These are phyloP conservation scores for Agrotis puta DNA, from an alignment of 2,888 invertebrate genomes.

Conservation along the genomic window DNA sequence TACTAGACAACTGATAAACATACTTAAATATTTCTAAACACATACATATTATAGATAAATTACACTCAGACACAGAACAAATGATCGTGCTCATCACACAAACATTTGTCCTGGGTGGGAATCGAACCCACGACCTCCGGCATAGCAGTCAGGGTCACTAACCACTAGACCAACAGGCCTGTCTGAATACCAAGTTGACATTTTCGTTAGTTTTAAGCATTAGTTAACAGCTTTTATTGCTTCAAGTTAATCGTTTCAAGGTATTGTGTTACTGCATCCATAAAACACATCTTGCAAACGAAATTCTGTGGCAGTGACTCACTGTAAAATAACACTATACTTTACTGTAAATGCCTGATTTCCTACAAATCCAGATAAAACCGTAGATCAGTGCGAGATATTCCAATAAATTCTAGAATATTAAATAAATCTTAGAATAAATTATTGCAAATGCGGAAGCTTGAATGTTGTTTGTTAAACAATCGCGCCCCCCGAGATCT, in stretches of 20 bases:
- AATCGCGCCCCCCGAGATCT: background rate
- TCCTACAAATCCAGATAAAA: conserved; percentile 21
- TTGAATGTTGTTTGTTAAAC: conserved; percentile 39
- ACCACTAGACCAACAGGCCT: no score
- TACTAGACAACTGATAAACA: no score
- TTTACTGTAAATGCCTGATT: conserved; percentile 23
- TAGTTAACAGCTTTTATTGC: background rate
- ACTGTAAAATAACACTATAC: conserved; percentile 20
- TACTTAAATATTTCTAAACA: no score
- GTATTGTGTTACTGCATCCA: conserved; percentile 3
- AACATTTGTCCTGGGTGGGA: no score
- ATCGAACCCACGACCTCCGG: no score
- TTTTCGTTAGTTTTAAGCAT: background rate
- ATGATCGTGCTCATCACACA: no score
- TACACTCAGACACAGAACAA: no score
- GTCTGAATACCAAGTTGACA: conserved; percentile 3
- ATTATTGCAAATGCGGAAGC: conserved; percentile 17
- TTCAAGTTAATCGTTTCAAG: background rate
- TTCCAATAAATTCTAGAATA: conserved; percentile 30
- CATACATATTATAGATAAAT: no score
- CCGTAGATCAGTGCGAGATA: conserved; percentile 26
- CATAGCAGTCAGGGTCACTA: no score
- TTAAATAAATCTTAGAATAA: conserved; percentile 32
- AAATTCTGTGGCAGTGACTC: conserved; percentile 30
- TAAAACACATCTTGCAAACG: conserved; percentile 11